Evolutionary conservation across 2,888 invertebrate species (phyloP).

Genomic region (Ectropis crepuscularia): DNA sequence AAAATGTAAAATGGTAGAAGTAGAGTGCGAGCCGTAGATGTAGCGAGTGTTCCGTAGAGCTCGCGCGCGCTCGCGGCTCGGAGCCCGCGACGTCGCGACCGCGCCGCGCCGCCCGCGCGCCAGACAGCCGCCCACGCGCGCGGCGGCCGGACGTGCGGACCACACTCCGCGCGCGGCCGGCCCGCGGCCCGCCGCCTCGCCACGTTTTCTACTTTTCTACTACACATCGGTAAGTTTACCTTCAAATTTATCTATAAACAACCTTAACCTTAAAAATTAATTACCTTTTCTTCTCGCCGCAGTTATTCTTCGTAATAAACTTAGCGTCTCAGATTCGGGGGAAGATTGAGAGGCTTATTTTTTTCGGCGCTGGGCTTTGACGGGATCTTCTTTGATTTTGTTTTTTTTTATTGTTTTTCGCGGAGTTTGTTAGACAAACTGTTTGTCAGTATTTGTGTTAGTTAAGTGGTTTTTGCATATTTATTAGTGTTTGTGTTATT

Average conservation of each 20-base stretch:
- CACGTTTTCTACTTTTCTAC: slow-evolving; percentile 49
- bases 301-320: slow-evolving; percentile 28
- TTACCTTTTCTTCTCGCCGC: not conserved
- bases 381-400: slow-evolving; percentile 2
- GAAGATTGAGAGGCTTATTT: slow-evolving; percentile 20
- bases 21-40: too few relatives aligned
- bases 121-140: slow-evolving; percentile 40
- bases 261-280: too few relatives aligned
- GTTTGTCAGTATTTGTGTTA: not conserved
- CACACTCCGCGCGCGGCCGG: slow-evolving; percentile 82
- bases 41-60: not conserved
- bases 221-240: slow-evolving; percentile 48
- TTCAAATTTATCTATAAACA: not conserved
- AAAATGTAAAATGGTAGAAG: too few relatives aligned
- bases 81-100: too few relatives aligned
- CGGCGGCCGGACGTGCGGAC: slow-evolving; percentile 68
- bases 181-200: slow-evolving; percentile 71
- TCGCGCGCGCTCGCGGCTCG: slow-evolving; percentile 31
- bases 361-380: slow-evolving; percentile 2
- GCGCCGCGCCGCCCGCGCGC: slow-evolving; percentile 42
- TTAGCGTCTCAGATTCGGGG: slow-evolving; percentile 6
- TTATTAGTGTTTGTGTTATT: not conserved
- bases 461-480: not conserved
- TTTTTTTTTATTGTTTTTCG: not conserved
- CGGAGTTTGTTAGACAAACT: not conserved